Conservation (phyloP, 2,113 vertebrate genomes). For the Cyanoliseus patagonus region DNA sequence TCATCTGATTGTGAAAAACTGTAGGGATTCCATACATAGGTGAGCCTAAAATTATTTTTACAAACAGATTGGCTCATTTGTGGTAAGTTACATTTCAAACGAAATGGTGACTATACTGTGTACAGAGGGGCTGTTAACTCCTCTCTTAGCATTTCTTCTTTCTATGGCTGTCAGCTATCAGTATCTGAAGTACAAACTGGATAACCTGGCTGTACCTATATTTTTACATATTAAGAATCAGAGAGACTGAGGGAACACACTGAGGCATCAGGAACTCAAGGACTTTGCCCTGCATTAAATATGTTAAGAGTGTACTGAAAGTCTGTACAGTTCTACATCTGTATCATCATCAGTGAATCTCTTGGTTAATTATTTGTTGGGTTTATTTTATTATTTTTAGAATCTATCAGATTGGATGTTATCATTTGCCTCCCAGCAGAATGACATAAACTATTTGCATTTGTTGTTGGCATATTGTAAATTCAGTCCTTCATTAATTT, state of each 20-base stretch:
- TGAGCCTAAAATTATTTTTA: background rate
- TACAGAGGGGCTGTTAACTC: background rate
- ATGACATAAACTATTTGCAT: constrained; percentile 33
- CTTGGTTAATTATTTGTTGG: background rate
- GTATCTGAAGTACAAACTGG: background rate
- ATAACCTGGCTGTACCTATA: background rate
- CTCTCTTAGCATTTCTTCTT: background rate
- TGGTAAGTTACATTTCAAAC: background rate
- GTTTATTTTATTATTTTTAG: background rate
- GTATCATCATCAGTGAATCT: background rate
- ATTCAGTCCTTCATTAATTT: constrained; percentile 55
- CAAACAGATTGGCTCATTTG: background rate
- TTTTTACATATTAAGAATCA: background rate
- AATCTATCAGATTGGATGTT: constrained; percentile 1
- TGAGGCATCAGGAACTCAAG: background rate
- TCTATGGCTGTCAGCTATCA: background rate
- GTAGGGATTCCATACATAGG: background rate
- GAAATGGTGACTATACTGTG: background rate
- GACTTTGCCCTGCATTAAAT: background rate
- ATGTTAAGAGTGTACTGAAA: background rate
- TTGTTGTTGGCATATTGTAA: constrained; percentile 34
- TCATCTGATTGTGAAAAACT: background rate
- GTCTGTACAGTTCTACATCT: background rate
- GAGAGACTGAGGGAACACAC: background rate
- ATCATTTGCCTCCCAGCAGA: constrained; percentile 2